Evolutionary conservation across 2,797 vertebrate species (phyloP).

Genomic region (Chloroceryle inda): DNA sequence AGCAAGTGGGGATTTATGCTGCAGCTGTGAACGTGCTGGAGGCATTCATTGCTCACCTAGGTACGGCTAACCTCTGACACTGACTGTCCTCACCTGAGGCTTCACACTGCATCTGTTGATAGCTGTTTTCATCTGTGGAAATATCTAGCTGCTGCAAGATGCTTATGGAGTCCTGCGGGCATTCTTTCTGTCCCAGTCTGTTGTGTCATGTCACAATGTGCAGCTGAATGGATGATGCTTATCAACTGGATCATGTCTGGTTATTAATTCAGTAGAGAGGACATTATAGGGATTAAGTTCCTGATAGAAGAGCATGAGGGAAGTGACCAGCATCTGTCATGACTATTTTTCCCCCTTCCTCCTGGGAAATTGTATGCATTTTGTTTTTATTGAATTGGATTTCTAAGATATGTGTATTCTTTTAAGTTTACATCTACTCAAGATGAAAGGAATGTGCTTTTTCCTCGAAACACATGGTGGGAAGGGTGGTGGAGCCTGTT

Average conservation of each 20-base stretch:
- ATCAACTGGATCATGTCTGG: neutral
- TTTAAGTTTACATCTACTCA: neutral
- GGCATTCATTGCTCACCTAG: conserved; percentile 57
- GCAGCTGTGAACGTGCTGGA: conserved; percentile 65
- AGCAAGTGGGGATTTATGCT: conserved; percentile 52
- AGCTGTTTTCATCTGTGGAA: neutral
- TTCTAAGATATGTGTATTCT: neutral
- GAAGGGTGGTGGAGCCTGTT: neutral
- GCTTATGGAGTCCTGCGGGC: neutral
- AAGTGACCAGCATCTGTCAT: neutral
- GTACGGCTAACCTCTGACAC: conserved; percentile 34
- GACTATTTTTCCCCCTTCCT: neutral
- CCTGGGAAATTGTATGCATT: neutral
- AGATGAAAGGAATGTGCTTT: neutral
- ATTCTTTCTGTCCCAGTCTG: neutral
- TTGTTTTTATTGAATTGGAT: neutral
- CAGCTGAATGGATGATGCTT: neutral
- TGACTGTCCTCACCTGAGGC: neutral
- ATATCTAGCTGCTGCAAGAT: neutral
- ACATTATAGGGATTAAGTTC: neutral
- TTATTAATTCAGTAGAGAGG: neutral
- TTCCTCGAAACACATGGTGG: neutral
- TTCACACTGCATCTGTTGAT: neutral
- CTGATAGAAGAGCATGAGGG: neutral
- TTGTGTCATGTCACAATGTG: neutral